These are phyloP conservation scores for Labia minor DNA, from an alignment of 2,888 invertebrate genomes.

Conservation along the genomic window DNA sequence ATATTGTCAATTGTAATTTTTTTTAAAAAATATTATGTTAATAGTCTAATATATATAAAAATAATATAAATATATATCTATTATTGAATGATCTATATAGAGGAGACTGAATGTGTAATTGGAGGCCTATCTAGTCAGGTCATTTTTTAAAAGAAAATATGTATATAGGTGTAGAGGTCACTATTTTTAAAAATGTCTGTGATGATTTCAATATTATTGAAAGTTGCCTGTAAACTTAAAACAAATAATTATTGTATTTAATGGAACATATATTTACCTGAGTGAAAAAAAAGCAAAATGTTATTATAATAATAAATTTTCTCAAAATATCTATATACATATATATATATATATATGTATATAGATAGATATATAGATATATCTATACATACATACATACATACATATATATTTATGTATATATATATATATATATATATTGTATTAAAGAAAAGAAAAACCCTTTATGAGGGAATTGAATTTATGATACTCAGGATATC, in stretches of 20 bases:
- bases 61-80: too few relatives aligned
- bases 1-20: not conserved
- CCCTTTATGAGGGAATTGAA: conserved; percentile 15
- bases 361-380: not conserved
- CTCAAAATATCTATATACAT: not conserved
- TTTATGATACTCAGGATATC: conserved; percentile 25
- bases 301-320: not conserved
- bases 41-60: too few relatives aligned
- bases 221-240: conserved; percentile 28
- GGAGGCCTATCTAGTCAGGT: conserved; percentile 27
- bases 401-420: not conserved
- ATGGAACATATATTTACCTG: conserved; percentile 5
- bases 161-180: conserved; percentile 18
- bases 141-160: conserved; percentile 18
- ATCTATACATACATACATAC: not conserved
- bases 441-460: too few relatives aligned
- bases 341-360: not conserved
- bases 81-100: conserved; percentile 7
- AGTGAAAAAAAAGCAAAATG: not conserved
- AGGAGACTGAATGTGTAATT: conserved; percentile 25
- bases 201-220: conserved; percentile 24
- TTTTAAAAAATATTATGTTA: too few relatives aligned
- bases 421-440: not conserved
- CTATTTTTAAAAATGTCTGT: conserved; percentile 29
- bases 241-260: not conserved